Percentiles rank a stretch among this genome's conserved stretches.
Evolutionary conservation across 2,888 invertebrate species (phyloP).

Genomic region (Cephonodes hylas): DNA sequence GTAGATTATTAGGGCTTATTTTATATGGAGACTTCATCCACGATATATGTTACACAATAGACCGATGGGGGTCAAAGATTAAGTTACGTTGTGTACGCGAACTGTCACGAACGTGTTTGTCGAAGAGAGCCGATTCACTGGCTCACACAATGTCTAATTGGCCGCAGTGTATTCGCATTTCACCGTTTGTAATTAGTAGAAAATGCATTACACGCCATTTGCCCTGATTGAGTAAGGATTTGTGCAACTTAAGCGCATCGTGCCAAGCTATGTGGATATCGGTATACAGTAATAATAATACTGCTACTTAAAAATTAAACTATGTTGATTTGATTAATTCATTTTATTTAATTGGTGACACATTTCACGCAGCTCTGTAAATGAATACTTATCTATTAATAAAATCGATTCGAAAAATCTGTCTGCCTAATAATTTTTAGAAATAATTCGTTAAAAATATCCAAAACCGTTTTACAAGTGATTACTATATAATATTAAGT

Average conservation of each 20-base stretch:
- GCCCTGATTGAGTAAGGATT: constrained; percentile 23
- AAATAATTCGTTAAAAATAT: no score
- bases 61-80: constrained; percentile 56
- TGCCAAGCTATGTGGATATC: constrained; percentile 21
- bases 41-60: constrained; percentile 42
- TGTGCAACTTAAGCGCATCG: constrained; percentile 17
- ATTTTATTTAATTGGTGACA: no score
- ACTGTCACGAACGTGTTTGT: constrained; percentile 25
- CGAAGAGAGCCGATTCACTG: constrained; percentile 8
- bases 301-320: neutral
- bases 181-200: constrained; percentile 12
- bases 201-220: constrained; percentile 21
- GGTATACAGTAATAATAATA: constrained; percentile 7
- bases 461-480: no score
- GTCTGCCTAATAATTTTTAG: no score
- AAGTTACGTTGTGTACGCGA: constrained; percentile 45
- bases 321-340: no score
- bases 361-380: no score
- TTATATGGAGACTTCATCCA: constrained; percentile 42
- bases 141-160: constrained; percentile 12
- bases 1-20: constrained; percentile 24
- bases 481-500: no score
- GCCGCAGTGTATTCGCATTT: constrained; percentile 9
- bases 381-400: no score
- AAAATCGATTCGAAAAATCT: no score